Base-by-base conservation (phyloP, 2,888 invertebrate genomes). In the Conchocele bisecta region DNA sequence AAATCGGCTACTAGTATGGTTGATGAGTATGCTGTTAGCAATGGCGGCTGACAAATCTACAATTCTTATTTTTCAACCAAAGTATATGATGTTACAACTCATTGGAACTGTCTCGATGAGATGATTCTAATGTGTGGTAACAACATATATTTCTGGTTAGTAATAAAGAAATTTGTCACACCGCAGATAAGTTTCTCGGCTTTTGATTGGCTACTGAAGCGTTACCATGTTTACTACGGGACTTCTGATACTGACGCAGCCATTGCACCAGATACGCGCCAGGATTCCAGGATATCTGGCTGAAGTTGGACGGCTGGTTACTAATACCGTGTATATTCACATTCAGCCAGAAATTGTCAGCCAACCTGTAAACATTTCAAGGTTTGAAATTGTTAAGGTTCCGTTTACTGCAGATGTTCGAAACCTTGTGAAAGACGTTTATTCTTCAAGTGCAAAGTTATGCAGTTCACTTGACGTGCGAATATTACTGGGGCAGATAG, bases 271-370 rank as follows among this genome's bases (percentile, higher is more conserved):
- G 6, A 54, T 85, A 3, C 60, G 71, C 37, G 39, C 53, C 31
- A 63, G 59, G 24, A 71, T 87, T 39, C 82, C 82, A 1, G 51
- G 56, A 0, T 75, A 87, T 17, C 51, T 88, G 26, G 57, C 79
- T 2, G 77, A 81, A 20, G 79, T 85, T 5, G 61, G 84, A 17
- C 75, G 69, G 48, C 44, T 77, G 20, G 81, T 86, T 20, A 70
- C 76, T 7, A 83, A 80, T 24, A 85, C 85, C 6, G 75, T 86
- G 2, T 88, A 88, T 48, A 75, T 88, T 37, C 86, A 86, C 35
- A 76, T 88, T 15, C 85, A 86, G 29, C 87, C 88, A 26, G 58
- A 31, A 35, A 42, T 6, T n/a, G 29, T 29, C 28, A 31, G 20
- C 24, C 6, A 24, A 17, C 31, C 17, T 4, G 46, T 33, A 6